Conservation (phyloP, 2,797 vertebrate genomes). For the Phrynocephalus forsythii region DNA sequence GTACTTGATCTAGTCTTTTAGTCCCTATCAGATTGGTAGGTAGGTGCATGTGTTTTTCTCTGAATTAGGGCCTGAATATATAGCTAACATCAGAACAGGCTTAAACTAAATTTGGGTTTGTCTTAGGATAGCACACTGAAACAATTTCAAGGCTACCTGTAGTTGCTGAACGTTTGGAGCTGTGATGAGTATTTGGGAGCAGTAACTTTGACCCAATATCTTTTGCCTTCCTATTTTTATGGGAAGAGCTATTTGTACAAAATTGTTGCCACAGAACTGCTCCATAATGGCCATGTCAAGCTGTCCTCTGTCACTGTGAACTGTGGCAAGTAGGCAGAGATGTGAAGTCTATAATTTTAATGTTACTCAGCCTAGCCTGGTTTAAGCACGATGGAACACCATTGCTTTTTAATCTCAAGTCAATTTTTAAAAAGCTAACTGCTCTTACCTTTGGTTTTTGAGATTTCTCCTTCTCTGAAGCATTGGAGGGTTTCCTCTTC, state of each 20-base stretch:
- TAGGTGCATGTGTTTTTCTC: background rate
- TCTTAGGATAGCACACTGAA: background rate
- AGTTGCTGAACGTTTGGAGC: slow-evolving; percentile 13
- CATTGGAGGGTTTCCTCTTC: slow-evolving; percentile 91
- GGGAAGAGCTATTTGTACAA: background rate
- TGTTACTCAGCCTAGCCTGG: background rate
- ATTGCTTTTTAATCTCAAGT: background rate
- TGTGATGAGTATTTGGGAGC: background rate
- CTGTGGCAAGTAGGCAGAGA: background rate
- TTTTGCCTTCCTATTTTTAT: background rate
- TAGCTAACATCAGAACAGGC: background rate
- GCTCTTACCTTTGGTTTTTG: slow-evolving; percentile 91
- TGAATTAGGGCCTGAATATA: background rate
- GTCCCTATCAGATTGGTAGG: background rate
- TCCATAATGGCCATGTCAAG: background rate
- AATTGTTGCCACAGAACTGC: background rate
- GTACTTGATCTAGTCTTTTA: too few species aligned
- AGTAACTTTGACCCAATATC: background rate
- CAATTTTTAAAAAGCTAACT: slow-evolving; percentile 37
- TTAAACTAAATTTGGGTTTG: background rate
- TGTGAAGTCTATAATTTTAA: background rate
- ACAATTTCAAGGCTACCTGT: background rate
- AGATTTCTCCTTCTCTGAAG: slow-evolving; percentile 90
- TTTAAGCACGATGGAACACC: slow-evolving; percentile 3
- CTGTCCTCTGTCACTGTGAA: background rate